A percentile compares a stretch with the other conserved stretches of the same genome.
Evolutionary conservation across 2,797 vertebrate genomes (phyloP).

Genomic region (Discoglossus pictus): DNA sequence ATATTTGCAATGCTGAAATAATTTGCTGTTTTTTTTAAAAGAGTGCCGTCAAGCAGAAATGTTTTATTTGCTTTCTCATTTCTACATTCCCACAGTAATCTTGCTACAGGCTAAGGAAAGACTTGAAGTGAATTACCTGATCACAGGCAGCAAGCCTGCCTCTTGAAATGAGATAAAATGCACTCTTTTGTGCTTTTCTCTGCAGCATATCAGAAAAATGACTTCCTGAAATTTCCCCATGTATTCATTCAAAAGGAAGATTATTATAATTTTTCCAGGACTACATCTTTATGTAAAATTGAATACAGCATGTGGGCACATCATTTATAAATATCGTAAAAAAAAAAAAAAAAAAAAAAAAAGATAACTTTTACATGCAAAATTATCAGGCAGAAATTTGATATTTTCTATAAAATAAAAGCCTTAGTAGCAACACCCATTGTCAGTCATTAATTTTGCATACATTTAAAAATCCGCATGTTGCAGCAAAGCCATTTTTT

Average conservation of each 20-base stretch:
- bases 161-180: constrained; percentile 66
- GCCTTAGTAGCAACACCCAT: constrained; percentile 57
- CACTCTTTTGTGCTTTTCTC: constrained; percentile 66
- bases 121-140: constrained; percentile 76
- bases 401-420: constrained; percentile 58
- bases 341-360: constrained; percentile 53
- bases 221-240: constrained; percentile 65
- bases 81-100: constrained; percentile 74
- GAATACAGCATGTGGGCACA: constrained; percentile 56
- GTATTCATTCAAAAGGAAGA: constrained; percentile 62
- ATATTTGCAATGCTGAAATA: constrained; percentile 74
- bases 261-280: constrained; percentile 53
- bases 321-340: constrained; percentile 57
- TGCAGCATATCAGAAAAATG: constrained; percentile 77
- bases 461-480: constrained; percentile 48
- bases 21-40: constrained; percentile 76
- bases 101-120: constrained; percentile 79
- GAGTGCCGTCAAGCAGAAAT: constrained; percentile 68
- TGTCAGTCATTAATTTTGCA: constrained; percentile 56
- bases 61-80: constrained; percentile 68
- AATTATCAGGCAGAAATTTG: constrained; percentile 55
- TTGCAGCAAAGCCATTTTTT: constrained; percentile 51
- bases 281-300: constrained; percentile 60
- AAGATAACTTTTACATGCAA: constrained; percentile 44
- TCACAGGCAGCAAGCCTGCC: constrained; percentile 66